phyloP scores from a whole-genome alignment of 2,888 invertebrate species.

The Eulithis testata region DNA sequence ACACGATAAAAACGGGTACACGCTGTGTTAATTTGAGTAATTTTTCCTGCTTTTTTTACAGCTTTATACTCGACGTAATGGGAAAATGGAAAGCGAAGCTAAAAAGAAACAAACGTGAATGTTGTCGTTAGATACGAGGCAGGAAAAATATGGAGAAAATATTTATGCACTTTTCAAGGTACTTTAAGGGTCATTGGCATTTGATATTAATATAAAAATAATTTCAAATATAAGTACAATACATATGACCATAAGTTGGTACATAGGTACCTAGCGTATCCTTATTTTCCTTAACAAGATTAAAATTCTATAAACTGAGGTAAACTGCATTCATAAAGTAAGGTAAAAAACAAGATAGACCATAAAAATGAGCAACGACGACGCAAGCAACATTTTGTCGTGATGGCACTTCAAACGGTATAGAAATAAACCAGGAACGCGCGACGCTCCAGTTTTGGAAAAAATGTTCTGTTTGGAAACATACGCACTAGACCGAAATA shows the following conservation, averaged over 20 bases:
- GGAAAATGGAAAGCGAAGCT: constrained; percentile 26
- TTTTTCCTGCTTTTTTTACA: constrained; percentile 28
- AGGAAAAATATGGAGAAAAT: constrained; percentile 17
- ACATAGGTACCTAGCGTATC: no score
- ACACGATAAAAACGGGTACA: constrained; percentile 30
- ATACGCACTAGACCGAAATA: constrained; percentile 52
- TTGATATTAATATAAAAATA: neutral
- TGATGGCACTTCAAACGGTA: constrained; percentile 63
- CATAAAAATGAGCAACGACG: constrained; percentile 54
- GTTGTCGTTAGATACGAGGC: constrained; percentile 16
- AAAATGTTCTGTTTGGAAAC: constrained; percentile 54
- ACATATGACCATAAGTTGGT: no score
- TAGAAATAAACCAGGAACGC: constrained; percentile 61
- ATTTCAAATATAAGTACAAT: no score
- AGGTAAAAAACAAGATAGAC: constrained; percentile 42
- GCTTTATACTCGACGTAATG: constrained; percentile 28
- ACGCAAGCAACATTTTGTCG: constrained; percentile 55
- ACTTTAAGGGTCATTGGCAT: constrained; percentile 1
- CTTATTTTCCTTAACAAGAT: constrained; percentile 15
- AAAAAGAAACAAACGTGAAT: constrained; percentile 25
- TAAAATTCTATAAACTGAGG: constrained; percentile 30
- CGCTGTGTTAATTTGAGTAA: constrained; percentile 32
- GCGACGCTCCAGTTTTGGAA: constrained; percentile 59
- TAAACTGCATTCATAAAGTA: constrained; percentile 39
- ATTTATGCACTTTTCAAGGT: neutral